phyloP scores from a whole-genome alignment of 2,113 vertebrate genomes.

The Ictidomys tridecemlineatus region DNA sequence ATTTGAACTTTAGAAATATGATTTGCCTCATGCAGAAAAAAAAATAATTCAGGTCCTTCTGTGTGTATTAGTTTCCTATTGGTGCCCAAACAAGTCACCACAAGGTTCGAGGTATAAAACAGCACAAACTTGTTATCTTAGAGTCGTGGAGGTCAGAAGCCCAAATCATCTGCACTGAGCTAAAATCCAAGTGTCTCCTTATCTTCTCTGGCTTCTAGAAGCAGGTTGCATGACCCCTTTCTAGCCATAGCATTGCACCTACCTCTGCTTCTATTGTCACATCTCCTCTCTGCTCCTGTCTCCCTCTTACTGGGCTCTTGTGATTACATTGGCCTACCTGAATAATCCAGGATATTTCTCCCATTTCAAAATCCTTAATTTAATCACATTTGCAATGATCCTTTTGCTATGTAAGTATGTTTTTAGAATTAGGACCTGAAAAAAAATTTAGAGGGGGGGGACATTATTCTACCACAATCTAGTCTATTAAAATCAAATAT shows the following conservation, averaged over 20 bases:
- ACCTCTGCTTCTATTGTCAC: background rate
- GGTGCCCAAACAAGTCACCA: background rate
- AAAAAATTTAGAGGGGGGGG: too few relatives aligned
- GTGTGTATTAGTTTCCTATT: background rate
- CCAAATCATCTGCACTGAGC: background rate
- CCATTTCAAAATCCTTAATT: background rate
- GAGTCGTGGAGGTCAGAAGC: background rate
- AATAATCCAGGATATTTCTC: background rate
- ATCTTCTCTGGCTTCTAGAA: background rate
- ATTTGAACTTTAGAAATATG: slow-evolving; percentile 33
- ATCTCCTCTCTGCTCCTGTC: background rate
- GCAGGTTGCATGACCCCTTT: background rate
- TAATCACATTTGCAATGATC: background rate
- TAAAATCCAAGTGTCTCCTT: background rate
- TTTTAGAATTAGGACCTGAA: background rate
- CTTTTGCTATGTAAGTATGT: background rate
- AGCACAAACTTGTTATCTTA: background rate
- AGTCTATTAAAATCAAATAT: background rate
- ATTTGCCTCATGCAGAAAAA: background rate
- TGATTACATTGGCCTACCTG: background rate
- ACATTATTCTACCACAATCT: background rate
- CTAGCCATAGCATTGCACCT: background rate
- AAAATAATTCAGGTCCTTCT: background rate
- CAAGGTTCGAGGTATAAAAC: background rate
- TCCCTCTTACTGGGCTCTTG: background rate